Evolutionary conservation across 2,888 invertebrate genomes (phyloP).

Genomic region (Timandra comae): DNA sequence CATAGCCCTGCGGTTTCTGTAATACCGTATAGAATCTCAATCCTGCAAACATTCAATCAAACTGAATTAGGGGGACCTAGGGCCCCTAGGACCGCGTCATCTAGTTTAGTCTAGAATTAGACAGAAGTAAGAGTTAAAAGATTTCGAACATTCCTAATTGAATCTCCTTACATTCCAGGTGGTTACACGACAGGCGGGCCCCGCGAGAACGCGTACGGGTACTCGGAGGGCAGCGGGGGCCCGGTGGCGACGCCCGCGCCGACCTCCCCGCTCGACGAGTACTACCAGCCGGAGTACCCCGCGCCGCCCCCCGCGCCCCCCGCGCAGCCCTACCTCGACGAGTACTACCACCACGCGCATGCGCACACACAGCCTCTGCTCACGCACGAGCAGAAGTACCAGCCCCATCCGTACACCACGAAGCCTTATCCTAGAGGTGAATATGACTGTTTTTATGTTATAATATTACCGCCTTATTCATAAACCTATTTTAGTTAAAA

Average conservation of each 20-base stretch:
- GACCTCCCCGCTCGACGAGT: conserved; percentile 74
- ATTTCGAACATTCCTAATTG: too few species aligned
- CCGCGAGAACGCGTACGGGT: conserved; percentile 70
- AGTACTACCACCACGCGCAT: conserved; percentile 85
- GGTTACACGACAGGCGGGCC: conserved; percentile 76
- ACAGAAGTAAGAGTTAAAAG: too few species aligned
- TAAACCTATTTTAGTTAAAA: too few species aligned
- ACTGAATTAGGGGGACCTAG: too few species aligned
- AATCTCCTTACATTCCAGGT: conserved; percentile 47
- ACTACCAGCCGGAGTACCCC: conserved; percentile 69
- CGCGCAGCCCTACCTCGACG: conserved; percentile 80
- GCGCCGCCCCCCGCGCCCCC: conserved; percentile 69
- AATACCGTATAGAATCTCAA: too few species aligned
- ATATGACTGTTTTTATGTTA: too few species aligned
- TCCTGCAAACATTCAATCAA: too few species aligned
- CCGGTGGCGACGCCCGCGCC: conserved; percentile 50
- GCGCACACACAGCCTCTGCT: conserved; percentile 79
- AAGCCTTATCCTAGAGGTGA: conserved; percentile 84
- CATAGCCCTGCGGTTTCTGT: too few species aligned
- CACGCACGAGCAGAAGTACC: conserved; percentile 82
- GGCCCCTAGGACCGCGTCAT: too few species aligned
- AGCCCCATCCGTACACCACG: conserved; percentile 81
- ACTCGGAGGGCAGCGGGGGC: conserved; percentile 56
- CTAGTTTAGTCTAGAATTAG: too few species aligned
- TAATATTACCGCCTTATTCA: too few species aligned